Evolutionary conservation across 2,113 vertebrate species (phyloP), one percentile per base, ranked within the genome.

Genomic region (Melierax canorus): DNA sequence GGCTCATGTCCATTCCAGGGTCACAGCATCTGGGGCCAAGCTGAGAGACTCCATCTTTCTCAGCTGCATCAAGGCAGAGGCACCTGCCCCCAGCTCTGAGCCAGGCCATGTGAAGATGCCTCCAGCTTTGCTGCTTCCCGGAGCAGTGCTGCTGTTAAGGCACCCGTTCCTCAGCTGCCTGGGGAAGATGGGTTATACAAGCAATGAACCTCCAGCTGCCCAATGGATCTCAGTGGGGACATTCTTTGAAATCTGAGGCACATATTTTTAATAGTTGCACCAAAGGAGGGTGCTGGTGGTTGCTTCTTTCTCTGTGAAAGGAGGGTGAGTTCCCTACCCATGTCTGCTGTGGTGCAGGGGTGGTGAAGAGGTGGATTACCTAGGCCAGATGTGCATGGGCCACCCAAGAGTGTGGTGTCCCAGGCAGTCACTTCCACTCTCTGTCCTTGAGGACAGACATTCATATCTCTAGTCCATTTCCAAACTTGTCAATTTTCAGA

Each of bases 151-250:
- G 59, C 76, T 86, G 2, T 62, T 45, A 38, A 60, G 23, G 48
- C 26, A 85, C 11, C 29, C 5, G 0, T 74, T 74, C 46, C 46
- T 77, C 60, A 81, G 12, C 34, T 66, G 23, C 12, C 29, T 6
- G 6, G 30, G 12, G 19, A 68, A 72, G 55, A 43, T 34, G 23
- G 9, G 2, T 8, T 15, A 14, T 19, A 60, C 59, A 85, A 67
- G 24, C 64, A 71, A 8, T 15, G 29, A 72, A 68, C 10, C 8
- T 94, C 18, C 50, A 63, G 11, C 15, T 92, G 46, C 14, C 23
- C 10, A 19, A 0, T 19, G 32, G 50, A 80, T 80, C 23, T 91
- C 2, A 8, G 11, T 0, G 1, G 51, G 19, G n/a, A 68, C 3
- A 17, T 36, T 43, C 15, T 46, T 63, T 89, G 43, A 89, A 81